These are phyloP conservation scores for Muscicapa striata DNA, from an alignment of 2,797 vertebrate species.

Conservation along the genomic window DNA sequence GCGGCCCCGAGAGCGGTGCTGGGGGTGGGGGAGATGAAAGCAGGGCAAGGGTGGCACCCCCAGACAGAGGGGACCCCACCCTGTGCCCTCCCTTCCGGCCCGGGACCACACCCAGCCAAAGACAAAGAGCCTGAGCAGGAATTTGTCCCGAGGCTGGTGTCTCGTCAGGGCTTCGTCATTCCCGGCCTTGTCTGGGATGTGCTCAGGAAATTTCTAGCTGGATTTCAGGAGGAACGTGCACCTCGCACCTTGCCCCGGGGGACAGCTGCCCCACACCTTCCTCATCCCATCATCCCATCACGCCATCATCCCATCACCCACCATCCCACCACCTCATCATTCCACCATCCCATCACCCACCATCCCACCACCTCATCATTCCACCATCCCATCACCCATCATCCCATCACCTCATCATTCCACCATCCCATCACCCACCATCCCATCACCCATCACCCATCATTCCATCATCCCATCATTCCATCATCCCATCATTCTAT, in stretches of 20 bases:
- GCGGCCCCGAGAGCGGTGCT: background rate
- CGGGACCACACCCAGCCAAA: background rate
- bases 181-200: background rate
- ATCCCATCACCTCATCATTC: too few relatives aligned
- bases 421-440: too few relatives aligned
- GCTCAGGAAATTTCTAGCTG: background rate
- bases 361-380: too few relatives aligned
- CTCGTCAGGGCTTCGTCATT: constrained; percentile 23
- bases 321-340: too few relatives aligned
- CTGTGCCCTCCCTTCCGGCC: background rate
- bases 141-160: constrained; percentile 42
- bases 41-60: background rate
- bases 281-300: background rate
- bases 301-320: too few relatives aligned
- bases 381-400: too few relatives aligned
- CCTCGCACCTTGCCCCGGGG: background rate
- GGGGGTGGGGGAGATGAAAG: constrained; percentile 31
- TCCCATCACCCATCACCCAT: too few relatives aligned
- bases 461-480: too few relatives aligned
- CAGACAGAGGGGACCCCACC: constrained; percentile 1
- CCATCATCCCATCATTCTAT: too few relatives aligned
- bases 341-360: too few relatives aligned
- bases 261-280: background rate
- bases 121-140: background rate
- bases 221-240: background rate